phyloP scores from a whole-genome alignment of 2,113 vertebrate species.

The Smithornis capensis region DNA sequence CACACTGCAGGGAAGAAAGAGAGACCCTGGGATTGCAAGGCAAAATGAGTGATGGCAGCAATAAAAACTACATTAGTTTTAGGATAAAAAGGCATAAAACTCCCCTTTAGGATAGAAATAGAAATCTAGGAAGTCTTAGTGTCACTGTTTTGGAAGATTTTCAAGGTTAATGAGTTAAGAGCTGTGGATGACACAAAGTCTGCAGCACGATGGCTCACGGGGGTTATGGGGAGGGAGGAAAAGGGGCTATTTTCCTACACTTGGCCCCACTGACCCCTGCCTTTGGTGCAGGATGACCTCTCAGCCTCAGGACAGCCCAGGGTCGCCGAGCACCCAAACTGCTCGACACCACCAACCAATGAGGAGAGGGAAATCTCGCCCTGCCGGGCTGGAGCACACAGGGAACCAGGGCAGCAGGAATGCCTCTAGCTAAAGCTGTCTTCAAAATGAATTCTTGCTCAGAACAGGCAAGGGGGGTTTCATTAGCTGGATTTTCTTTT shows the following conservation, averaged over 20 bases:
- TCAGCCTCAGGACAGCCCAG: fast-evolving
- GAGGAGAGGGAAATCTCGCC: background rate
- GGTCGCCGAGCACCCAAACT: fast-evolving
- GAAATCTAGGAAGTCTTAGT: background rate
- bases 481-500: background rate
- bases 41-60: background rate
- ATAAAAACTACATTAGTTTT: slow-evolving; percentile 62
- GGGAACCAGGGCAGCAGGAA: background rate
- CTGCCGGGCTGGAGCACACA: background rate
- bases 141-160: slow-evolving; percentile 21
- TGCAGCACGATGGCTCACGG: background rate
- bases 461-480: slow-evolving; percentile 15
- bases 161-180: slow-evolving; percentile 54
- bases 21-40: background rate
- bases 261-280: background rate
- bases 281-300: background rate
- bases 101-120: slow-evolving; percentile 51
- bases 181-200: background rate
- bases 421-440: background rate
- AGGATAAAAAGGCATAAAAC: slow-evolving; percentile 59
- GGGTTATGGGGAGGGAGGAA: background rate
- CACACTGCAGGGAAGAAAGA: background rate
- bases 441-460: slow-evolving; percentile 11
- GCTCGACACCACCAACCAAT: too few species aligned
- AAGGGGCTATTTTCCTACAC: fast-evolving